Evolutionary conservation across 2,113 vertebrate species (phyloP), one percentile per base, ranked within the genome.

Genomic region (Leptobrachium ailaonicum): DNA sequence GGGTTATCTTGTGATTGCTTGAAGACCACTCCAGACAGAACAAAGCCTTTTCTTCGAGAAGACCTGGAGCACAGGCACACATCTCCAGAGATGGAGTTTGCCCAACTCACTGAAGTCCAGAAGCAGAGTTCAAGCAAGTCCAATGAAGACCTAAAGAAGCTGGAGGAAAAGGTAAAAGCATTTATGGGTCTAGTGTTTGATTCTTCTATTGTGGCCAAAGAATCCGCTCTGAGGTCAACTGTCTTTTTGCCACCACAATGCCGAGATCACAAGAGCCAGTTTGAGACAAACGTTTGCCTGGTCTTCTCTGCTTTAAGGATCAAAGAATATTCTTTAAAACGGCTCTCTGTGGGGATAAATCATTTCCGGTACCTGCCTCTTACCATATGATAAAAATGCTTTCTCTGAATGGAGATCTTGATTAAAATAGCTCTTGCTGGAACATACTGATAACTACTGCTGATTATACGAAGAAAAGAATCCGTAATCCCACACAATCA

Each of bases 91-190:
- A 92, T 89, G 83, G 96, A 96, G 81, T 90, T 95, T 14, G 80
- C 94, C 40, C 95, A 95, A 2, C 88, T 98, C 80, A 95, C 89
- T 74, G 94, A 96, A 78, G 90, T 94, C 74, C 89, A 95, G 83
- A 96, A 94, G 82, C 95, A 96, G 77, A 92, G 93, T 85, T 86
- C 93, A 70, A 93, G 89, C 66, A 96, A 95, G 85, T 95, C 96
- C 54, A 91, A 85, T 12, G 97, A 98, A 69, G 96, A 98, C 80
- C 92, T 95, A 75, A 95, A 93, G 85, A 99, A 97, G 87, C 90
- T 98, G 89, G 96, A 98, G 75, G 97, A 98, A 80, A 98, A 98
- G 92, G 97, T 98, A 87, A 32, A 32, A 32, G 20, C 20, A 32
- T 32, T 32, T 32, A 32, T 32, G 20, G 20, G 1, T 32, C 20